Evolutionary conservation across 2,888 invertebrate genomes (phyloP).

Genomic region (Idaea biselata): DNA sequence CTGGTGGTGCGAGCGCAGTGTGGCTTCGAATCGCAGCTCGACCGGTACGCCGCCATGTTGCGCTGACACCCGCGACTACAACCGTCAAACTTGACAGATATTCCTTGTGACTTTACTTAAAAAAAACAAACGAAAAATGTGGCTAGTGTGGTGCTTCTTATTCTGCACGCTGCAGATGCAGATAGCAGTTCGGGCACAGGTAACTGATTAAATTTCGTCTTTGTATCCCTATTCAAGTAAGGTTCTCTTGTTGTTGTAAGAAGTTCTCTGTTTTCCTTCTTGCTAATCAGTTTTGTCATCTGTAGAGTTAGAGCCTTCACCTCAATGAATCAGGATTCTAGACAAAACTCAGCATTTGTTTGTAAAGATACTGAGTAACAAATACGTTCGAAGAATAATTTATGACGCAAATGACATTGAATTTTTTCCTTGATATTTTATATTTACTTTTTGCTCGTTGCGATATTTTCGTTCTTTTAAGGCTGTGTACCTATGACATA

Average conservation of each 20-base stretch:
- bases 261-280: conserved; percentile 27
- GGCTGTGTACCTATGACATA: neutral
- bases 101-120: conserved; percentile 25
- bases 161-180: conserved; percentile 59
- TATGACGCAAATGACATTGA: conserved; percentile 4
- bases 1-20: conserved; percentile 57
- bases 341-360: neutral
- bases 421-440: conserved; percentile 5
- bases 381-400: neutral
- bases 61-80: conserved; percentile 46
- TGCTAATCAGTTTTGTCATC: conserved; percentile 31
- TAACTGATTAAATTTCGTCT: conserved; percentile 30
- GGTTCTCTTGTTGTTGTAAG: conserved; percentile 19
- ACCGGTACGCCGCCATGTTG: conserved; percentile 60
- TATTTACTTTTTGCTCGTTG: neutral
- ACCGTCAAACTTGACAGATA: conserved; percentile 48
- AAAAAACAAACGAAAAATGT: conserved; percentile 53
- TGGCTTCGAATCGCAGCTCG: conserved; percentile 61
- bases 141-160: conserved; percentile 54
- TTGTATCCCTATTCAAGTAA: conserved; percentile 9
- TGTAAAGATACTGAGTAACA: neutral
- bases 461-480: neutral
- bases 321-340: conserved; percentile 16
- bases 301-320: conserved; percentile 25
- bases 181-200: conserved; percentile 57